These are phyloP conservation scores for Cremastobaeus sp. DNA, from an alignment of 2,888 invertebrate species.

Conservation along the genomic window DNA sequence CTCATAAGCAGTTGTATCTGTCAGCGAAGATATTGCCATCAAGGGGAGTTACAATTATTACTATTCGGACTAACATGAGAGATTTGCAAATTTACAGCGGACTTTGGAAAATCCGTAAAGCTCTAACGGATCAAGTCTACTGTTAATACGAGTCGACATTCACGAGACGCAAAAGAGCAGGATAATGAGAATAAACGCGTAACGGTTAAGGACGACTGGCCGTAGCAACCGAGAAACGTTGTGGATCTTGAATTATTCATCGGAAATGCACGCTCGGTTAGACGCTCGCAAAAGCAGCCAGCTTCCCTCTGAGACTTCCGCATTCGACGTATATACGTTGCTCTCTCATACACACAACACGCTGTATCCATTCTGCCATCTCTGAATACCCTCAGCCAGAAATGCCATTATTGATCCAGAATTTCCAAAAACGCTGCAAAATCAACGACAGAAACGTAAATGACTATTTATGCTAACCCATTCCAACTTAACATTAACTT, in stretches of 20 bases:
- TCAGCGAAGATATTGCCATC: slow-evolving; percentile 11
- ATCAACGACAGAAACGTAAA: slow-evolving; percentile 46
- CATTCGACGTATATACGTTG: slow-evolving; percentile 46
- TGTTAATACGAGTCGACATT: slow-evolving; percentile 60
- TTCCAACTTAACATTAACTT: slow-evolving; percentile 1
- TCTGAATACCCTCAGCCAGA: slow-evolving; percentile 43
- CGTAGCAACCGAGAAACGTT: slow-evolving; percentile 66
- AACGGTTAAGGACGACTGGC: slow-evolving; percentile 66
- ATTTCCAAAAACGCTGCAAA: slow-evolving; percentile 50
- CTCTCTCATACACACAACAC: slow-evolving; percentile 5
- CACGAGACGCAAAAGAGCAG: slow-evolving; percentile 61
- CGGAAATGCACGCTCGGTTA: slow-evolving; percentile 73
- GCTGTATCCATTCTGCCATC: slow-evolving; percentile 24
- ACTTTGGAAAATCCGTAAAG: slow-evolving; percentile 59
- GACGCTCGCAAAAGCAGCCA: slow-evolving; percentile 63
- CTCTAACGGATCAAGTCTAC: slow-evolving; percentile 57
- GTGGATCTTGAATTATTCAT: slow-evolving; percentile 75
- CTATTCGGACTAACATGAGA: slow-evolving; percentile 39
- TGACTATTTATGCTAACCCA: slow-evolving; percentile 36
- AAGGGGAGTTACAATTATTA: slow-evolving; percentile 36
- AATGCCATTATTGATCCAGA: slow-evolving; percentile 48
- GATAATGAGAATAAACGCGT: slow-evolving; percentile 72
- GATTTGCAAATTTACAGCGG: slow-evolving; percentile 54
- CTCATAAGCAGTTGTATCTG: slow-evolving; percentile 24
- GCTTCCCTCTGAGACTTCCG: slow-evolving; percentile 62